Percentiles rank a stretch among this genome's conserved stretches.
Evolutionary conservation across 2,797 vertebrate species (phyloP).

Genomic region (Labroides dimidiatus): DNA sequence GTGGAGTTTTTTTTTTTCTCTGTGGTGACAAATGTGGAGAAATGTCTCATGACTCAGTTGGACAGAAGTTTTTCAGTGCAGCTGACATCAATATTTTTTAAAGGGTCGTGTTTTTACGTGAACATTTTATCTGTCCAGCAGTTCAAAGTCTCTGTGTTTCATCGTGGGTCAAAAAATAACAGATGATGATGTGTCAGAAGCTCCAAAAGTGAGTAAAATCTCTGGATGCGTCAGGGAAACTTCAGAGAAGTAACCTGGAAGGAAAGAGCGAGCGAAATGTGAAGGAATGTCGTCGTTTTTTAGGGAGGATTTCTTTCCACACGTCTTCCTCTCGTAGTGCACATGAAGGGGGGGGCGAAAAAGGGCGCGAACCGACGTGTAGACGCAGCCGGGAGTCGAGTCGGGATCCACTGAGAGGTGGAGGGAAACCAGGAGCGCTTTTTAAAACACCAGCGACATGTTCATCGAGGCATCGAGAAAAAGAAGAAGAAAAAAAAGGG

Average conservation of each 20-base stretch:
- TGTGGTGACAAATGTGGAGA: conserved; percentile 31
- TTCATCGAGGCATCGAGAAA: conserved; percentile 29
- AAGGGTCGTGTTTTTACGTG: conserved; percentile 59
- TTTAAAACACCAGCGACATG: conserved; percentile 35
- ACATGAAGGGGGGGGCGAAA: conserved; percentile 17
- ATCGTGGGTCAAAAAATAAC: conserved; percentile 32
- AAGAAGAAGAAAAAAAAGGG: conserved; percentile 14
- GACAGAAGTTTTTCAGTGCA: conserved; percentile 50
- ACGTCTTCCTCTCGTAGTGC: conserved; percentile 38
- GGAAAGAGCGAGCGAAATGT: conserved; percentile 26
- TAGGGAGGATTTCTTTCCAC: conserved; percentile 18
- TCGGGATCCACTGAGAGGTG: conserved; percentile 15
- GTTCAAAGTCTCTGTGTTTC: conserved; percentile 59
- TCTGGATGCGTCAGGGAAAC: conserved; percentile 20
- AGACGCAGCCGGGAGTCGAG: conserved; percentile 21
- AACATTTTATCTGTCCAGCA: conserved; percentile 72
- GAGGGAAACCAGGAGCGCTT: conserved; percentile 20
- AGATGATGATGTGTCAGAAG: conserved; percentile 54
- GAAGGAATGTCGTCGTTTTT: conserved; percentile 80
- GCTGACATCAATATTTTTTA: conserved; percentile 71
- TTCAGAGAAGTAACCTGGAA: conserved; percentile 21
- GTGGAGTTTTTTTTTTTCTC: conserved; percentile 35
- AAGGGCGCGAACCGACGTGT: conserved; percentile 22
- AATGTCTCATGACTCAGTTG: conserved; percentile 42
- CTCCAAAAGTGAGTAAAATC: conserved; percentile 16